These are phyloP conservation scores for Rotaria sp. DNA, from an alignment of 2,888 invertebrate species.

Conservation along the genomic window DNA sequence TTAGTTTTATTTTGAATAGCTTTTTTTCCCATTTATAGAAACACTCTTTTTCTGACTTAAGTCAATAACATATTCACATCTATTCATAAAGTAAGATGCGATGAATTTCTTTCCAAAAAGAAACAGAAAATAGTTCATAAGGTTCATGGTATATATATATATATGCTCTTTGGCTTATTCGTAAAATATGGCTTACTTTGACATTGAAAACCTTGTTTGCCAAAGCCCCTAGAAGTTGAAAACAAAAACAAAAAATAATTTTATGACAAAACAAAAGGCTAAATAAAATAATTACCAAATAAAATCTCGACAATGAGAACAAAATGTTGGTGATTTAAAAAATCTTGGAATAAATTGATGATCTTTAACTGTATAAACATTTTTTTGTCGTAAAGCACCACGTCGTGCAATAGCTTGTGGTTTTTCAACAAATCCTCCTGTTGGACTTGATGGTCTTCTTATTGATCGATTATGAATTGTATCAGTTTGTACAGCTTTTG, in stretches of 20 bases:
- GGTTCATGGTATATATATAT: no score
- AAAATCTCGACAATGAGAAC: slow-evolving; percentile 99
- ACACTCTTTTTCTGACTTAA: not conserved
- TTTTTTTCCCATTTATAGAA: no score
- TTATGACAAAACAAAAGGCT: not conserved
- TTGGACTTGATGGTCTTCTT: not conserved
- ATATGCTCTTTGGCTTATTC: no score
- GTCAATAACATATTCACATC: not conserved
- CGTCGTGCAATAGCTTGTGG: slow-evolving; percentile 4
- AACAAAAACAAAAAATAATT: slow-evolving; percentile 48
- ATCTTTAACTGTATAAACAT: slow-evolving; percentile 95
- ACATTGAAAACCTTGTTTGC: slow-evolving; percentile 97
- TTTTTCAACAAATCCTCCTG: not conserved
- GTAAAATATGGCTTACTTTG: slow-evolving; percentile 68
- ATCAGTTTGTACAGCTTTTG: not conserved
- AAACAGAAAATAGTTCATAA: no score
- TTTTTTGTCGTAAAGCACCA: slow-evolving; percentile 98
- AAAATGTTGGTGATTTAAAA: slow-evolving; percentile 99
- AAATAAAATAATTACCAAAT: slow-evolving; percentile 73
- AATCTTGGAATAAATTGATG: slow-evolving; percentile 98
- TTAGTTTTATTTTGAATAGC: not conserved
- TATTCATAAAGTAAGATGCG: no score
- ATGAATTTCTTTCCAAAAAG: no score
- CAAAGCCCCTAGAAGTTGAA: slow-evolving; percentile 94
- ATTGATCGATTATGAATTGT: not conserved